Percentiles rank a stretch among this genome's conserved stretches.
Evolutionary conservation across 2,888 invertebrate genomes (phyloP).

Genomic region (Euplagia quadripunctaria): DNA sequence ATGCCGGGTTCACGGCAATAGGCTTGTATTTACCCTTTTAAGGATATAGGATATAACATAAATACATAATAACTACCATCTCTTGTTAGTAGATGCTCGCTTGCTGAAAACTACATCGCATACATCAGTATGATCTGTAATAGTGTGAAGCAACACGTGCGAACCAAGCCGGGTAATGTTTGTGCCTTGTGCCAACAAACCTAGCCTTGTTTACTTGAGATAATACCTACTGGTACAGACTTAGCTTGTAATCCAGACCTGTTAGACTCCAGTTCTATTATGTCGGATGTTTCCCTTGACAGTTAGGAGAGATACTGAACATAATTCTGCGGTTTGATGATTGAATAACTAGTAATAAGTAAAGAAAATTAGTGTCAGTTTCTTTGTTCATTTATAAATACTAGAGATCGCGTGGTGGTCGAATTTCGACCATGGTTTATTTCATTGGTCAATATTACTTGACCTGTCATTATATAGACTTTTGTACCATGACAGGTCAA

Average conservation of each 20-base stretch:
- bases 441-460: no score
- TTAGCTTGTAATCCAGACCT: conserved; percentile 6
- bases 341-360: no score
- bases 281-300: not conserved
- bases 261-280: not conserved
- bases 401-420: no score
- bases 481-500: no score
- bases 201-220: not conserved
- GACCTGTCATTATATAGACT: no score
- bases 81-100: not conserved
- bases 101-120: not conserved
- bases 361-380: no score
- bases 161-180: not conserved
- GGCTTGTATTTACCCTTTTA: no score
- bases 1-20: no score
- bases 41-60: not conserved
- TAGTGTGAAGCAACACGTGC: conserved; percentile 13
- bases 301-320: not conserved
- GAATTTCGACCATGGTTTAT: no score
- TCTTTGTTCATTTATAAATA: no score
- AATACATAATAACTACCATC: not conserved
- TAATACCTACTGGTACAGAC: not conserved
- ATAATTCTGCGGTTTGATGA: no score
- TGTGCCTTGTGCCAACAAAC: not conserved
- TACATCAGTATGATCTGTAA: not conserved